phyloP scores from a whole-genome alignment of 1,140 invertebrate genomes.

The Chionoecetes opilio region DNA sequence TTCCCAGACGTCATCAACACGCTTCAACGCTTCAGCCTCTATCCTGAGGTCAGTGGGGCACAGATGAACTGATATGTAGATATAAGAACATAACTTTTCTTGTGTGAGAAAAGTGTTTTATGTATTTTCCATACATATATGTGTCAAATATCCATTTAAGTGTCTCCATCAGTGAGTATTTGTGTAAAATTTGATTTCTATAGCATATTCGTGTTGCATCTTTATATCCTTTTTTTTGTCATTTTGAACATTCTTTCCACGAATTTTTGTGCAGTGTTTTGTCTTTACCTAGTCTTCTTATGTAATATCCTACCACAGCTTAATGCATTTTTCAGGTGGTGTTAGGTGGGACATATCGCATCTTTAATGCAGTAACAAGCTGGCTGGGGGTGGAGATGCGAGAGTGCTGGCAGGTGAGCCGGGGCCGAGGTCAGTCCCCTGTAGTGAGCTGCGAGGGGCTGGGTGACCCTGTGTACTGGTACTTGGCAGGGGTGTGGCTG shows the following conservation, averaged over 20 bases:
- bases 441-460: slow-evolving; percentile 92
- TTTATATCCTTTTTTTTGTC: too few species aligned
- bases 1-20: slow-evolving; percentile 92
- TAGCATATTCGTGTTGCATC: too few species aligned
- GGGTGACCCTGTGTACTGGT: slow-evolving; percentile 90
- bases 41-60: slow-evolving; percentile 89
- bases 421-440: slow-evolving; percentile 87
- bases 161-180: too few species aligned
- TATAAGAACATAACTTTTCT: neutral
- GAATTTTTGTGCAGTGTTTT: too few species aligned
- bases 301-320: neutral
- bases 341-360: slow-evolving; percentile 84
- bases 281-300: neutral
- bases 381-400: slow-evolving; percentile 81
- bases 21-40: slow-evolving; percentile 91
- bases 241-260: neutral
- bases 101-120: neutral
- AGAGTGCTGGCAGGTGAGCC: slow-evolving; percentile 85
- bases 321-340: slow-evolving; percentile 85
- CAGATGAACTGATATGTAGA: slow-evolving; percentile 25
- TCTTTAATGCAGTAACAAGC: slow-evolving; percentile 57
- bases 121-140: neutral
- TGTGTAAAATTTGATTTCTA: too few species aligned
- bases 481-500: slow-evolving; percentile 88
- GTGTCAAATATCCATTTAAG: neutral